phyloP scores from a whole-genome alignment of 2,888 invertebrate genomes.

The Trichopoda pennipes region DNA sequence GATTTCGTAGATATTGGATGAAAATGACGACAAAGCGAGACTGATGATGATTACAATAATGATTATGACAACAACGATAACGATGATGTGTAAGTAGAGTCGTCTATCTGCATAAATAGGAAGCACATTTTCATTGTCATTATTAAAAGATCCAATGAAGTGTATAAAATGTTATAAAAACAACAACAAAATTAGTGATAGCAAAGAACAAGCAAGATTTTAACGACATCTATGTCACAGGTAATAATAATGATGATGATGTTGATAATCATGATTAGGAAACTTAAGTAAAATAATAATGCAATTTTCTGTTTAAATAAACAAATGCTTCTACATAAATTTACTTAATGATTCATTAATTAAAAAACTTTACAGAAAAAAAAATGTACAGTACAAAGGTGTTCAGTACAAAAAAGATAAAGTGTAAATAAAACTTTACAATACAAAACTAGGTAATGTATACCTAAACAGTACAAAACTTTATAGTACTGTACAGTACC shows the following conservation, averaged over 20 bases:
- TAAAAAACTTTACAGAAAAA: too few species aligned
- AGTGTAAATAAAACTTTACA: too few species aligned
- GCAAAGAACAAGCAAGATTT: not conserved
- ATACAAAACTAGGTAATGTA: too few species aligned
- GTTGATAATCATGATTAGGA: conserved; percentile 3
- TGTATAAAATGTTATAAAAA: conserved; percentile 49
- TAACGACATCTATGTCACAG: not conserved
- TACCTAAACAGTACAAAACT: too few species aligned
- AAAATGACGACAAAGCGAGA: conserved; percentile 5
- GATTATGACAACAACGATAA: not conserved
- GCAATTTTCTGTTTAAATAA: not conserved
- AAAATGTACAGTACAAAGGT: too few species aligned
- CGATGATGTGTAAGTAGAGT: conserved; percentile 11
- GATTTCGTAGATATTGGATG: not conserved
- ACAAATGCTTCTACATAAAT: not conserved
- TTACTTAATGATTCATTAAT: too few species aligned
- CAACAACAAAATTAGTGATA: conserved; percentile 30
- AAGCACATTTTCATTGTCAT: conserved; percentile 56
- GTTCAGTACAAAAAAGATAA: too few species aligned
- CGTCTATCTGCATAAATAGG: conserved; percentile 40
- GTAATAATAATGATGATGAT: not conserved
- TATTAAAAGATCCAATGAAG: conserved; percentile 57
- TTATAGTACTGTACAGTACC: too few species aligned
- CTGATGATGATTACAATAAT: not conserved
- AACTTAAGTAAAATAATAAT: not conserved